Evolutionary conservation across 2,888 invertebrate species (phyloP).

Genomic region (Andrena fulva): DNA sequence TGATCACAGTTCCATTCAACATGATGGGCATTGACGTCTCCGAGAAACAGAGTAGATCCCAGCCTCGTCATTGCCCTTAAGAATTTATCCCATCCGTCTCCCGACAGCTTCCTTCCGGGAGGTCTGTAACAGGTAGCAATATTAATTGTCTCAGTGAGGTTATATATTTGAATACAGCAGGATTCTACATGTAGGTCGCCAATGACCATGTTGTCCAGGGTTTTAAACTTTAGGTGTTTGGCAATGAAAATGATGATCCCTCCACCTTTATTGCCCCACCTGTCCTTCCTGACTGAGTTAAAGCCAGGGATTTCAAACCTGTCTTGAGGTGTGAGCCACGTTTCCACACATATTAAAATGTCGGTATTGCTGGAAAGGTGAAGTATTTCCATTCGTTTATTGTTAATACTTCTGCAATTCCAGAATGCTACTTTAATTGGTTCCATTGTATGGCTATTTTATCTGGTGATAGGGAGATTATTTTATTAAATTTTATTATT

Average conservation of each 20-base stretch:
- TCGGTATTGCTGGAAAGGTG: background rate
- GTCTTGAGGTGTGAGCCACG: background rate
- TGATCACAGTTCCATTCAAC: background rate
- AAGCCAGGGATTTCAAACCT: background rate
- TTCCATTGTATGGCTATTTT: background rate
- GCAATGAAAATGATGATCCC: background rate
- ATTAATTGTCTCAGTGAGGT: background rate
- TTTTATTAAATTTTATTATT: background rate
- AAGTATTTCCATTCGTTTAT: background rate
- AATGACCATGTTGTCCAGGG: too few species aligned
- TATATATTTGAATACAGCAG: background rate
- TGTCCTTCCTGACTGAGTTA: slow-evolving; percentile 1
- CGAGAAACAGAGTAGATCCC: background rate
- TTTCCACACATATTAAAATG: slow-evolving; percentile 17
- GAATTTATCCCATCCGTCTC: background rate
- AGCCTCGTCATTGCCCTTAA: background rate
- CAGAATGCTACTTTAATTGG: background rate
- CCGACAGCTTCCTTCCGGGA: background rate
- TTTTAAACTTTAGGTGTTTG: background rate
- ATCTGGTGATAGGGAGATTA: background rate
- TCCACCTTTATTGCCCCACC: background rate
- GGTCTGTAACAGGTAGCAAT: background rate
- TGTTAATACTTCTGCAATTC: slow-evolving; percentile 15
- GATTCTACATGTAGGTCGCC: background rate
- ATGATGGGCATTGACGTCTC: background rate